phyloP scores from a whole-genome alignment of 2,888 invertebrate genomes.

The Tricholauxania praeusta region DNA sequence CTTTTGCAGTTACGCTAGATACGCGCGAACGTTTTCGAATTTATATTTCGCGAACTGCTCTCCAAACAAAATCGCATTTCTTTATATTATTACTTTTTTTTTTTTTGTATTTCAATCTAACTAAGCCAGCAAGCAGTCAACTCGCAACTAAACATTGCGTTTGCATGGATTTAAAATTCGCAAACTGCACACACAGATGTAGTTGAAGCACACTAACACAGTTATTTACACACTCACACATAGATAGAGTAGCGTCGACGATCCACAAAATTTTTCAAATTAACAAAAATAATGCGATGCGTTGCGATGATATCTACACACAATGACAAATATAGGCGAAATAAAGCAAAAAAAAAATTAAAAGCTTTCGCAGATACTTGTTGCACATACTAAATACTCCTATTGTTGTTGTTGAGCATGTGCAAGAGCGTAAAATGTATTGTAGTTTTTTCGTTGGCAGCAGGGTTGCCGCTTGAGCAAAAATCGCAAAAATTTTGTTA shows the following conservation, averaged over 20 bases:
- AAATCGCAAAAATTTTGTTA: slow-evolving; percentile 22
- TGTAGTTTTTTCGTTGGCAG: slow-evolving; percentile 4
- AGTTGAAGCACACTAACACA: neutral
- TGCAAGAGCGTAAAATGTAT: too few relatives aligned
- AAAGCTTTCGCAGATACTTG: slow-evolving; percentile 31
- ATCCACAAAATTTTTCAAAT: slow-evolving; percentile 49
- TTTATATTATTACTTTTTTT: neutral
- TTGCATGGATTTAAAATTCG: slow-evolving; percentile 38
- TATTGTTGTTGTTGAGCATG: slow-evolving; percentile 1
- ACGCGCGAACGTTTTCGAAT: too few relatives aligned
- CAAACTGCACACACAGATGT: slow-evolving; percentile 34
- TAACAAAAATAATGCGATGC: slow-evolving; percentile 48
- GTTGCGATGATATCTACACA: neutral
- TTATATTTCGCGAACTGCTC: neutral
- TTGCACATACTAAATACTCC: slow-evolving; percentile 13
- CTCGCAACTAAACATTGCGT: slow-evolving; percentile 24
- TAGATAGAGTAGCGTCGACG: slow-evolving; percentile 27
- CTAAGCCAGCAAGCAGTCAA: slow-evolving; percentile 33
- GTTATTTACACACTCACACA: slow-evolving; percentile 1
- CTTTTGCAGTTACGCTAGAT: too few relatives aligned
- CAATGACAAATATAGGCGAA: slow-evolving; percentile 11
- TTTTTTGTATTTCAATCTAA: slow-evolving; percentile 24
- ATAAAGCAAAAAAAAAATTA: slow-evolving; percentile 20
- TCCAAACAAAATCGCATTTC: neutral
- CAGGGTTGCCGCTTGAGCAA: slow-evolving; percentile 9